phyloP scores from a whole-genome alignment of 2,888 invertebrate species.

The Brachyopa scutellaris region DNA sequence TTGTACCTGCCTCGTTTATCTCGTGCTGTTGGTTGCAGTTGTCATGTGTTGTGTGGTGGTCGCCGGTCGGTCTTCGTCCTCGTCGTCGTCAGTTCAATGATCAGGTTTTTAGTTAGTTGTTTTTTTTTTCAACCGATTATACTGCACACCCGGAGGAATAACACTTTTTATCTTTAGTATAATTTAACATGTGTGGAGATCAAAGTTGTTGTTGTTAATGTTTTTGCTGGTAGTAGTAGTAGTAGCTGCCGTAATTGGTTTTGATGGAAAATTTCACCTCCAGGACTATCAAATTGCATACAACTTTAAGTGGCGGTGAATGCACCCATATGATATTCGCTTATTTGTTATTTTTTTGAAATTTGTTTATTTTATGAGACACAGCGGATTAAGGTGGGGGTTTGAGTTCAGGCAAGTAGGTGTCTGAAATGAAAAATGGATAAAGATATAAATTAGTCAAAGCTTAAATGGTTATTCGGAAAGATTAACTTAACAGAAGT shows the following conservation, averaged over 20 bases:
- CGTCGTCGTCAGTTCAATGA: slow-evolving; percentile 31
- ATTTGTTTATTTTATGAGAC: neutral
- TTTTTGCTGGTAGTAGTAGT: slow-evolving; percentile 55
- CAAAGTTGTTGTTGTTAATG: slow-evolving; percentile 19
- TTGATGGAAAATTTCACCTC: slow-evolving; percentile 63
- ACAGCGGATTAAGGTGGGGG: neutral
- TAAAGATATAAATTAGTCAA: slow-evolving; percentile 1
- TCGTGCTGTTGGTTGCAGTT: slow-evolving; percentile 24
- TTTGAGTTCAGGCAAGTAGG: neutral
- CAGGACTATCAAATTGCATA: slow-evolving; percentile 54
- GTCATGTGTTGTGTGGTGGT: slow-evolving; percentile 6
- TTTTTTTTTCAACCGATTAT: slow-evolving; percentile 22
- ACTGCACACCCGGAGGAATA: slow-evolving; percentile 30
- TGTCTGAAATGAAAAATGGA: slow-evolving; percentile 30
- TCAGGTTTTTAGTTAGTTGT: slow-evolving; percentile 43
- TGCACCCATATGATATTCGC: slow-evolving; percentile 51
- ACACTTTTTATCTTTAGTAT: slow-evolving; percentile 6
- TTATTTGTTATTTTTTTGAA: slow-evolving; percentile 17
- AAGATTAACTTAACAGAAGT: too few species aligned
- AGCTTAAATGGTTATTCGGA: neutral
- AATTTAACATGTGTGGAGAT: slow-evolving; percentile 23
- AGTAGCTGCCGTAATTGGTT: too few species aligned
- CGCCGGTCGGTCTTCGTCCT: slow-evolving; percentile 8
- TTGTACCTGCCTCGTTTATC: slow-evolving; percentile 49
- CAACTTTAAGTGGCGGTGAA: slow-evolving; percentile 54